phyloP scores from a whole-genome alignment of 1,140 invertebrate species.

The Drosophila punjabiensis region DNA sequence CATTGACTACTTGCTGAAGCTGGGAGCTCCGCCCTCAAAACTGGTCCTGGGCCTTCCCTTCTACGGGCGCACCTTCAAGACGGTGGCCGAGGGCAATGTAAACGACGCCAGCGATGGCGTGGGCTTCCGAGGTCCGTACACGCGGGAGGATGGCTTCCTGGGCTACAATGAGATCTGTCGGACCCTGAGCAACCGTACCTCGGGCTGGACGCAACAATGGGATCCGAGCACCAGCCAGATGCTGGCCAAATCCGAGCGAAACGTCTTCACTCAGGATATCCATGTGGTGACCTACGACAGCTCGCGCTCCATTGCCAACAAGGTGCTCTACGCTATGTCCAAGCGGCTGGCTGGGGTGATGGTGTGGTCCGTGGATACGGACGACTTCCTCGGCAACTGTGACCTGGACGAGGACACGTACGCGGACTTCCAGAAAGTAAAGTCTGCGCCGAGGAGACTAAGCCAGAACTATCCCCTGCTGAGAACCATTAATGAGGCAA shows the following conservation, averaged over 20 bases:
- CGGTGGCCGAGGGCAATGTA: slow-evolving; percentile 82
- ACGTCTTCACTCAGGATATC: slow-evolving; percentile 79
- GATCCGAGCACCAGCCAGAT: slow-evolving; percentile 87
- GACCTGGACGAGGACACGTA: slow-evolving; percentile 85
- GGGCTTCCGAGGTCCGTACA: slow-evolving; percentile 91
- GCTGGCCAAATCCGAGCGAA: slow-evolving; percentile 86
- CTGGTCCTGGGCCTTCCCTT: slow-evolving; percentile 93
- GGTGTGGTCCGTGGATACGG: slow-evolving; percentile 93
- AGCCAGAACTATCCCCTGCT: slow-evolving; percentile 87
- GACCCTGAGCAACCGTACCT: slow-evolving; percentile 86
- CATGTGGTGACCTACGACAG: slow-evolving; percentile 88
- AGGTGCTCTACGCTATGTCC: slow-evolving; percentile 88
- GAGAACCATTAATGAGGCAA: slow-evolving; percentile 88
- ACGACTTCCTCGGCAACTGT: slow-evolving; percentile 91
- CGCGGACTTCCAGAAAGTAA: slow-evolving; percentile 84
- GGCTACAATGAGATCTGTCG: slow-evolving; percentile 92
- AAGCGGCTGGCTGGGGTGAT: slow-evolving; percentile 91
- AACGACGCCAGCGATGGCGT: slow-evolving; percentile 86
- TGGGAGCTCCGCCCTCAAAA: slow-evolving; percentile 91
- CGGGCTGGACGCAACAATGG: slow-evolving; percentile 87
- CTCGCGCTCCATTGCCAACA: slow-evolving; percentile 87
- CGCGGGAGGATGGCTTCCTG: slow-evolving; percentile 93
- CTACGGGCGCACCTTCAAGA: slow-evolving; percentile 93
- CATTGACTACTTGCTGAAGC: slow-evolving; percentile 90
- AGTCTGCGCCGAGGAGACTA: slow-evolving; percentile 72